These are phyloP conservation scores for Coreius guichenoti DNA, from an alignment of 2,797 vertebrate species.

Conservation along the genomic window DNA sequence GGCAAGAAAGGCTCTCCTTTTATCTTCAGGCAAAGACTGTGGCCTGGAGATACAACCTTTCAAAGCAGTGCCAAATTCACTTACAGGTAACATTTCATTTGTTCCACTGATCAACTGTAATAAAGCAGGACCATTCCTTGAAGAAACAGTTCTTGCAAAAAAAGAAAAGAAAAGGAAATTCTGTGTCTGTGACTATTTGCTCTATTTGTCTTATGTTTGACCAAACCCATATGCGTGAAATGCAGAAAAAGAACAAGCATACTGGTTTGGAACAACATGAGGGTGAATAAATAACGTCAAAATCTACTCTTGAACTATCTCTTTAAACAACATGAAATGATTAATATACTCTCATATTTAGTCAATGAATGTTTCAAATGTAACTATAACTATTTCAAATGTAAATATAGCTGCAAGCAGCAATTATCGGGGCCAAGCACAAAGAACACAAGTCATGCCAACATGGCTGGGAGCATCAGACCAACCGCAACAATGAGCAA, in stretches of 20 bases:
- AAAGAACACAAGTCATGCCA: no score
- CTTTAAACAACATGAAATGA: background rate
- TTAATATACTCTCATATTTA: background rate
- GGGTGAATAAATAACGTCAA: background rate
- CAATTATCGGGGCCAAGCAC: no score
- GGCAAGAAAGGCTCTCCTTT: conserved; percentile 81
- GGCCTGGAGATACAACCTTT: conserved; percentile 84
- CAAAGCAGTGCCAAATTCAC: conserved; percentile 88
- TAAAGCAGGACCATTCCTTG: background rate
- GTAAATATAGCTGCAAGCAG: background rate
- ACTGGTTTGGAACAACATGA: background rate
- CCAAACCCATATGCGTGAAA: background rate
- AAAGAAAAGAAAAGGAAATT: background rate
- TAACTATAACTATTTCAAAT: background rate
- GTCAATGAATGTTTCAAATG: background rate
- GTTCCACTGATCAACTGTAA: background rate
- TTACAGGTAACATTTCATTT: conserved; percentile 79
- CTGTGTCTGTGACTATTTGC: background rate
- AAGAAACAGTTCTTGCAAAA: background rate
- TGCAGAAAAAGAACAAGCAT: background rate
- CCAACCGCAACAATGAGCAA: no score
- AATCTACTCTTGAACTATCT: background rate
- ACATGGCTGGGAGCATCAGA: no score
- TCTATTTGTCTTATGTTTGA: background rate
- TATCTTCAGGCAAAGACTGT: conserved; percentile 83